A percentile compares a stretch with the other conserved stretches of the same genome.
Conservation (phyloP, 2,797 vertebrate species). For the Otolemur crassicaudatus region DNA sequence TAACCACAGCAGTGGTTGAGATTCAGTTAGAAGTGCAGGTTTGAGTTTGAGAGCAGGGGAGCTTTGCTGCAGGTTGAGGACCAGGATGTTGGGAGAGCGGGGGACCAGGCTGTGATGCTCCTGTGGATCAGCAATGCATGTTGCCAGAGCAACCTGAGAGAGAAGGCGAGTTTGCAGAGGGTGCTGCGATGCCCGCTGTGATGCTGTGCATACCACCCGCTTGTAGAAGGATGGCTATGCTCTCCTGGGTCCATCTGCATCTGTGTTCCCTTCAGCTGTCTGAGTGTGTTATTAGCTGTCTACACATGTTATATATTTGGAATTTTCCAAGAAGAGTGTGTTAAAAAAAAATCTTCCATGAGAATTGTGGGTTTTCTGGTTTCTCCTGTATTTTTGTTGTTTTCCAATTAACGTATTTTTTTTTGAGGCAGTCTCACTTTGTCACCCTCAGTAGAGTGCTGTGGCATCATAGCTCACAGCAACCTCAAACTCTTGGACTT, state of each 20-base stretch:
- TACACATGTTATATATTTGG: background rate
- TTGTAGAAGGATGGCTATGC: fast-evolving
- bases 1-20: background rate
- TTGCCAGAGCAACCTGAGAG: fast-evolving
- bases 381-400: background rate
- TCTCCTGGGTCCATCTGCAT: background rate
- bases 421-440: too few relatives aligned
- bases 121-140: background rate
- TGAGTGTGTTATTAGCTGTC: background rate
- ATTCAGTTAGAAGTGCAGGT: background rate
- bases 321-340: background rate
- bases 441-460: too few relatives aligned
- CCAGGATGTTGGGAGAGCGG: background rate
- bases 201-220: background rate
- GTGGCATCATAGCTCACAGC: too few relatives aligned
- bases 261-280: background rate
- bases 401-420: slow-evolving; percentile 39
- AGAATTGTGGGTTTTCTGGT: background rate
- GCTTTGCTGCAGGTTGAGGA: background rate
- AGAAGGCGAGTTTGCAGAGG: background rate
- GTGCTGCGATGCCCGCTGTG: fast-evolving
- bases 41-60: background rate
- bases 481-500: too few relatives aligned
- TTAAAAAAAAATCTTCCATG: background rate
- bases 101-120: too few relatives aligned